Evolutionary conservation across 1,140 invertebrate genomes (phyloP).

Genomic region (Thalassaphorura encarpata): DNA sequence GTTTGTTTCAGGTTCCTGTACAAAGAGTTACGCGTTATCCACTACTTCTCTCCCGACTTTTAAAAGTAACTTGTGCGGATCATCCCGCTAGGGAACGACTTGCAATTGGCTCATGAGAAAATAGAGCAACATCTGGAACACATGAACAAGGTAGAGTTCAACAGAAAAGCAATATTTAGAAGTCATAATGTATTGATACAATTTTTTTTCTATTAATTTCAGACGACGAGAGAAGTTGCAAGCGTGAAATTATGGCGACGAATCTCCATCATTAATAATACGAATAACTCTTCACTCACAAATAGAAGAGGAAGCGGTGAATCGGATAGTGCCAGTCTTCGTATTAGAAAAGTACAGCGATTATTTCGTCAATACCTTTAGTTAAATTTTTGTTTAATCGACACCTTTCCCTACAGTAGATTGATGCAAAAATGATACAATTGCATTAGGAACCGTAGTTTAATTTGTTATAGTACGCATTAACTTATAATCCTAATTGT

Average conservation of each 20-base stretch:
- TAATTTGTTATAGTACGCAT: no score
- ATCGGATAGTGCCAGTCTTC: conserved; percentile 24
- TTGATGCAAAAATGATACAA: no score
- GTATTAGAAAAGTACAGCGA: conserved; percentile 28
- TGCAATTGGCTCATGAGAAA: conserved; percentile 76
- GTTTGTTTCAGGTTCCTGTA: conserved; percentile 66
- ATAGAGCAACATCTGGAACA: conserved; percentile 87
- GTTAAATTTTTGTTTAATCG: no score
- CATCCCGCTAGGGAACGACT: conserved; percentile 57
- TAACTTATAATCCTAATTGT: no score
- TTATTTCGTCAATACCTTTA: no score
- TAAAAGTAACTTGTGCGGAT: conserved; percentile 77
- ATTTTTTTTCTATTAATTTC: conserved; percentile 24
- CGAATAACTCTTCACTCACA: no score
- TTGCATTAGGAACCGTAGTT: no score
- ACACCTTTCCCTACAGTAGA: no score
- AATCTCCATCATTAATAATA: conserved; percentile 69
- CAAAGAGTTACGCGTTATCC: conserved; percentile 89
- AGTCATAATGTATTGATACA: background rate
- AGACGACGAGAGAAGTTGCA: conserved; percentile 78
- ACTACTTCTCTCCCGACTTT: conserved; percentile 72
- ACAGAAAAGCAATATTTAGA: background rate
- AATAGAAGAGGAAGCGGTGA: conserved; percentile 10
- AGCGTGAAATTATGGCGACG: conserved; percentile 76
- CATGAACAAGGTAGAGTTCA: conserved; percentile 64